Conservation (phyloP, 2,113 vertebrate genomes). For the Saccopteryx bilineata region DNA sequence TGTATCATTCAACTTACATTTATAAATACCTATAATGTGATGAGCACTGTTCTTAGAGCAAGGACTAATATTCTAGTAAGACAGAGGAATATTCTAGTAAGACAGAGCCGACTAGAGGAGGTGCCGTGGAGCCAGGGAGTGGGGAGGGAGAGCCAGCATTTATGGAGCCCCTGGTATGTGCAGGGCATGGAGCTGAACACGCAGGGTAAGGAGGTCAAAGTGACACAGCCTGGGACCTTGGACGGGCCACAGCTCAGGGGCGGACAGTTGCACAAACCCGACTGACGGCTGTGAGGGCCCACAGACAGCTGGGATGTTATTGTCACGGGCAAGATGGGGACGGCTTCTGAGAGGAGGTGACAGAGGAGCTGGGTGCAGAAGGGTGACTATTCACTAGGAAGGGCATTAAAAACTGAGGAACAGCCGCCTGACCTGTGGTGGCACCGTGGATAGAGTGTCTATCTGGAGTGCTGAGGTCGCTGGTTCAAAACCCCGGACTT, state of each 20-base stretch:
- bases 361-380: not conserved
- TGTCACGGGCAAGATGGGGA: not conserved
- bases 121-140: not conserved
- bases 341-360: not conserved
- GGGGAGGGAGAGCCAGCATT: not conserved
- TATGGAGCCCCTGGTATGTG: rapidly evolving
- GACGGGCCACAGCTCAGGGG: no score
- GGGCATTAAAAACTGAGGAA: not conserved
- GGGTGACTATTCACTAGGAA: not conserved
- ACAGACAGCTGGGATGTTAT: not conserved
- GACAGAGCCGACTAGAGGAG: not conserved
- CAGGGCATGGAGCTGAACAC: not conserved
- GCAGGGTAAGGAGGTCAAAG: not conserved
- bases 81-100: not conserved
- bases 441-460: no score
- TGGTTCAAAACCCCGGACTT: no score
- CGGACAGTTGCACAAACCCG: not conserved
- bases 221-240: not conserved
- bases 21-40: not conserved
- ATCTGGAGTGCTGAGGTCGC: no score
- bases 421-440: not conserved
- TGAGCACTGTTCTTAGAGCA: not conserved
- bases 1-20: not conserved
- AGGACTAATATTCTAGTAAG: not conserved
- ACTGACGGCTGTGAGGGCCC: rapidly evolving